Base-by-base conservation (phyloP, 2,797 vertebrate genomes). In the Lacerta viridis region DNA sequence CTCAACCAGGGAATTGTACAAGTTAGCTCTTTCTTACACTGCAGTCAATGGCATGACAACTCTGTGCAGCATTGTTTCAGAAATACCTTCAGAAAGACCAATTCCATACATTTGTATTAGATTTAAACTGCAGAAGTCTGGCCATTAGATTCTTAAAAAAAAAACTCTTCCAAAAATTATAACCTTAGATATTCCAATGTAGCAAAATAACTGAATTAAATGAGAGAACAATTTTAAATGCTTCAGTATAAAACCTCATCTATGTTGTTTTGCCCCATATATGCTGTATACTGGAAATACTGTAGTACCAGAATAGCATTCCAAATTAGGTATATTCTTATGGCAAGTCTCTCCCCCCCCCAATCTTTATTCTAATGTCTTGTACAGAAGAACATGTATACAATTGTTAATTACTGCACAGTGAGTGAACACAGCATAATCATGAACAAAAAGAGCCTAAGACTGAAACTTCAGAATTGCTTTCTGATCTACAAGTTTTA, bases 61-160 rank as follows among this genome's bases (percentile, higher is more conserved):
- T 84, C 46, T 13, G 25, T 5, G 0, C 50, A 55, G 50, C 76
- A 33, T 66, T 25, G 79, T 55, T 27, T 78, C 78, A 7, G 15
- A 50, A 46, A 83, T 76, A 25, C 29, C 72, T 91, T 90, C 90
- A 92, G 93, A 94, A 93, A 94, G 59, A 93, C 59, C 0, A 93
- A 86, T 92, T 95, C 87, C 89, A 66, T 61, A 86, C 91, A 93
- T 95, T 90, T 95, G 92, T 93, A 90, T 87, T 91, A 88, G 89
- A 94, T 95, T 92, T 75, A 85, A 92, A 23, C 76, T 29, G 39
- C 72, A 92, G 87, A 84, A 90, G 84, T 75, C 90, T 91, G 94
- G 90, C 84, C 88, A 93, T 93, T 88, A 90, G 76, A 90, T 94
- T 90, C 92, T 90, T 46, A 66, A 18, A 33, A 33, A 33, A 33